phyloP scores from a whole-genome alignment of 2,888 invertebrate genomes.

The Oscheius sp. region DNA sequence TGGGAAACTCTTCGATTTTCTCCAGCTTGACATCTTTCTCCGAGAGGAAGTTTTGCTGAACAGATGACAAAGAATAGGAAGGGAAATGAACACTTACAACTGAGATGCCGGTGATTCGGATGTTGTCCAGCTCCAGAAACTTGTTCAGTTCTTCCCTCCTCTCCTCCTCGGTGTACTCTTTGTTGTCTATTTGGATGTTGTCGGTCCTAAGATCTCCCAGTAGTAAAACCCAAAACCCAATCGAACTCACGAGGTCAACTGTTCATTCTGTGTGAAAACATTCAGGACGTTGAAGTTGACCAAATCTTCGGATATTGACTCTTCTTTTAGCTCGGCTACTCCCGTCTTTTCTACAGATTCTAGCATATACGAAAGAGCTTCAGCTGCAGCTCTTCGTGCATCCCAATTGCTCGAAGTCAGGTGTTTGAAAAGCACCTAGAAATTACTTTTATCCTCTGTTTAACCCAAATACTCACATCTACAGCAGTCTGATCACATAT shows the following conservation, averaged over 20 bases:
- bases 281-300: conserved; percentile 39
- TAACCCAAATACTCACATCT: conserved; percentile 36
- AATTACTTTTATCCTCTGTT: neutral
- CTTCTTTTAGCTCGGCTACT: neutral
- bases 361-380: conserved; percentile 60
- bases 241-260: conserved; percentile 42
- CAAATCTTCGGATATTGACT: conserved; percentile 29
- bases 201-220: neutral
- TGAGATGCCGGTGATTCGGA: conserved; percentile 10
- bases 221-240: neutral
- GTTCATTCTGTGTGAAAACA: conserved; percentile 44
- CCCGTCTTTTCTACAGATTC: conserved; percentile 11
- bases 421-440: conserved; percentile 52
- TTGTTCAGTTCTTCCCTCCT: conserved; percentile 25
- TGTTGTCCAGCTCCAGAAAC: conserved; percentile 18
- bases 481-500: conserved; percentile 55
- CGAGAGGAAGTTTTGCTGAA: conserved; percentile 19
- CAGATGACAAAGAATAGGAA: neutral
- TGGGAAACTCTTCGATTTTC: neutral
- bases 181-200: conserved; percentile 4
- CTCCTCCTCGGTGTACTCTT: conserved; percentile 21
- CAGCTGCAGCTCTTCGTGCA: conserved; percentile 63
- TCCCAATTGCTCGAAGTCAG: conserved; percentile 63
- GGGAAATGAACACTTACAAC: conserved; percentile 3
- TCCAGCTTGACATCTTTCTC: neutral